Percentiles rank a stretch among this genome's conserved stretches.
These are phyloP conservation scores for Torymus aiolomorphi DNA, from an alignment of 2,888 invertebrate genomes.

Conservation along the genomic window DNA sequence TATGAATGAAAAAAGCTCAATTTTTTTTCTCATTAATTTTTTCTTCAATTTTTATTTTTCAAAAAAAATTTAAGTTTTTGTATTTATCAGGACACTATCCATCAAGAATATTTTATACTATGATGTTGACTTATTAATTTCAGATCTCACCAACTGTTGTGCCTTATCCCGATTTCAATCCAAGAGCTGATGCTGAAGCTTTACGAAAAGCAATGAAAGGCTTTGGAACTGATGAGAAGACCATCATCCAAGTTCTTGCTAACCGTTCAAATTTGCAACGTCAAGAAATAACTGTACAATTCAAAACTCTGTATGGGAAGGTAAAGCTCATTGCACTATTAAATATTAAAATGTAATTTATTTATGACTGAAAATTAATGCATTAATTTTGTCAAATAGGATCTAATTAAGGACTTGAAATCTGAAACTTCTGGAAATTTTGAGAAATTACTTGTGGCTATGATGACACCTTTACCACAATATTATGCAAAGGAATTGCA, in stretches of 20 bases:
- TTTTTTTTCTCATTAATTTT: too few species aligned
- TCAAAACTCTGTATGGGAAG: conserved; percentile 82
- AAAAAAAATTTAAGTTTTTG: not conserved
- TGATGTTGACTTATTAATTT: conserved; percentile 50
- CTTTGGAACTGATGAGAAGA: conserved; percentile 80
- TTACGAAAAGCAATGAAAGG: conserved; percentile 80
- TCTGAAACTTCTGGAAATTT: conserved; percentile 80
- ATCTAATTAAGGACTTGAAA: conserved; percentile 78
- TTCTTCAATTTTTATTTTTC: too few species aligned
- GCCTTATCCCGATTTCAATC: conserved; percentile 74
- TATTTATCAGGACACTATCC: conserved; percentile 12
- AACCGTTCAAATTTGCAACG: conserved; percentile 80
- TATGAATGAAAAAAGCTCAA: not conserved
- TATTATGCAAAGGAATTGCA: conserved; percentile 79
- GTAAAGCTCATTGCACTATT: conserved; percentile 67
- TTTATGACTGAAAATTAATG: not conserved
- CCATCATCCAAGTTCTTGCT: conserved; percentile 79
- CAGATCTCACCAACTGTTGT: conserved; percentile 76
- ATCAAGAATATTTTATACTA: conserved; percentile 5
- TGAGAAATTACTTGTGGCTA: conserved; percentile 78
- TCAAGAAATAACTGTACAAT: conserved; percentile 78
- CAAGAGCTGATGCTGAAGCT: conserved; percentile 77
- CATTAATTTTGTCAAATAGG: conserved; percentile 58
- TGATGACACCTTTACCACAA: conserved; percentile 79
- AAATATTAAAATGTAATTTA: conserved; percentile 7